phyloP scores from a whole-genome alignment of 1,140 invertebrate genomes.

The Propsilocerus akamusi region DNA sequence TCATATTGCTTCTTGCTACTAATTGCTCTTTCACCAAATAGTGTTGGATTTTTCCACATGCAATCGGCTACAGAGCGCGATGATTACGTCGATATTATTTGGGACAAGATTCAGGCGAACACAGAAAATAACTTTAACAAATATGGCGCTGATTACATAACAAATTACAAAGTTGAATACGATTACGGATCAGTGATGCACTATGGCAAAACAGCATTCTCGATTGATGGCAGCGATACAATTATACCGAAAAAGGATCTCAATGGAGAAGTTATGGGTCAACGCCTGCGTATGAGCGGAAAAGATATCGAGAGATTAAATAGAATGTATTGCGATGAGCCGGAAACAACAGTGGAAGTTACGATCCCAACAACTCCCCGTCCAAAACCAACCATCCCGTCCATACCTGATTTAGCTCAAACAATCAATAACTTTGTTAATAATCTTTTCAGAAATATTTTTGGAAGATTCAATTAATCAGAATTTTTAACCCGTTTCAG shows the following conservation, averaged over 20 bases:
- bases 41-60: slow-evolving; percentile 45
- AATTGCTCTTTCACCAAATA: background rate
- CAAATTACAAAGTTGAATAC: slow-evolving; percentile 36
- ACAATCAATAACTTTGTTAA: too few relatives aligned
- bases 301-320: slow-evolving; percentile 44
- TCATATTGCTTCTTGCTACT: background rate
- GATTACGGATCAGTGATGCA: slow-evolving; percentile 58
- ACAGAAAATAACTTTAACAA: slow-evolving; percentile 42
- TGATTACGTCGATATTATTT: slow-evolving; percentile 37
- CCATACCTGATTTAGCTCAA: too few relatives aligned
- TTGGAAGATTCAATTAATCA: too few relatives aligned
- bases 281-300: slow-evolving; percentile 40
- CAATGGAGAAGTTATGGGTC: slow-evolving; percentile 28
- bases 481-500: too few relatives aligned
- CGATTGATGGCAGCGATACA: slow-evolving; percentile 39
- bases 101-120: slow-evolving; percentile 40
- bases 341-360: too few relatives aligned
- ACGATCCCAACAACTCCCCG: too few relatives aligned
- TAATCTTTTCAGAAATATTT: too few relatives aligned
- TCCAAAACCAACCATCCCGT: too few relatives aligned
- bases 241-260: slow-evolving; percentile 25
- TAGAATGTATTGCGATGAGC: slow-evolving; percentile 42
- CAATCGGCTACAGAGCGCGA: slow-evolving; percentile 46
- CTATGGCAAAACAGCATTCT: slow-evolving; percentile 44
- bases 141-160: slow-evolving; percentile 32